Evolutionary conservation across 2,888 invertebrate species (phyloP).

Genomic region (Antheraea assamensis): DNA sequence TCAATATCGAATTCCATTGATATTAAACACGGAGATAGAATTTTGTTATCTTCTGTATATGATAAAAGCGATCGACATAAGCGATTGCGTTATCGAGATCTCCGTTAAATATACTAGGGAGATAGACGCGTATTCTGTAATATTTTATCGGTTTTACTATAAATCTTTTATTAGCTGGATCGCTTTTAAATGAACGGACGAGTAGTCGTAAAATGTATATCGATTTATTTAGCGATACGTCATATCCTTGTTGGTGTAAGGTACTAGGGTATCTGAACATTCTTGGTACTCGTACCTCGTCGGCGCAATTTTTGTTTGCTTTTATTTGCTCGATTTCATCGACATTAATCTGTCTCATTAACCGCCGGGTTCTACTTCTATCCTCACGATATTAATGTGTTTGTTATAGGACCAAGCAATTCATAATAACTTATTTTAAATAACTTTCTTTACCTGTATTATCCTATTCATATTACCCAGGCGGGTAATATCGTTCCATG

Average conservation of each 20-base stretch:
- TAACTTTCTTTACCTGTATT: too few relatives aligned
- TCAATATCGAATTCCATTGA: constrained; percentile 18
- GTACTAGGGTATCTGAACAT: neutral
- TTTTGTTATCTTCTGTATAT: constrained; percentile 22
- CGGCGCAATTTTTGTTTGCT: too few relatives aligned
- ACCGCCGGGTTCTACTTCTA: neutral
- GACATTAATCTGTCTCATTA: neutral
- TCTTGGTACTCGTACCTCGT: too few relatives aligned
- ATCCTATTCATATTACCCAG: too few relatives aligned
- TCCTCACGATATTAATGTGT: neutral
- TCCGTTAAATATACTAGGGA: constrained; percentile 20
- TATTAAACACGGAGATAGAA: constrained; percentile 30
- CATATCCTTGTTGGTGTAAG: neutral
- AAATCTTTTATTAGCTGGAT: neutral
- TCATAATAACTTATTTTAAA: too few relatives aligned
- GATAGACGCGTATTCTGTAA: constrained; percentile 19
- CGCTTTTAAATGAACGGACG: neutral
- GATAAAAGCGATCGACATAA: constrained; percentile 34
- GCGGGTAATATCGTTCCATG: too few relatives aligned
- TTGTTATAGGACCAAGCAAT: neutral
- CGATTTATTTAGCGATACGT: neutral
- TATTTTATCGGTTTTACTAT: constrained; percentile 5
- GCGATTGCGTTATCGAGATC: constrained; percentile 25
- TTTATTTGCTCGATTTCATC: neutral
- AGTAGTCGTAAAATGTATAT: neutral